Conservation (phyloP, 2,888 invertebrate genomes). For the Torymus aiolomorphi region DNA sequence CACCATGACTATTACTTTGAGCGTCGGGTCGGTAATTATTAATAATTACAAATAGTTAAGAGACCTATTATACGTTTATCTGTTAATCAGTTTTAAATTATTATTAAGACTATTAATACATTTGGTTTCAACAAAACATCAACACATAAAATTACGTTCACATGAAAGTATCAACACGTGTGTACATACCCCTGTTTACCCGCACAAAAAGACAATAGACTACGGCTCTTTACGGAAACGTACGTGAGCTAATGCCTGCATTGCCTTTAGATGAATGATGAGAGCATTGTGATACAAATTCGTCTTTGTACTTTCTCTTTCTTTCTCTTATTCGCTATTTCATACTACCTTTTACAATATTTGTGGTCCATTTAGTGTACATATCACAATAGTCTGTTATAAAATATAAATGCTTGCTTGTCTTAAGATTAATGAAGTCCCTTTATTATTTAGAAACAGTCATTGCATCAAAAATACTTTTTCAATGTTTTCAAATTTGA, state of each 20-base stretch:
- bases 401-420: conserved; percentile 33
- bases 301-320: conserved; percentile 24
- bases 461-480: conserved; percentile 56
- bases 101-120: conserved; percentile 22
- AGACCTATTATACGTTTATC: background rate
- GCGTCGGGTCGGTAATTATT: conserved; percentile 27
- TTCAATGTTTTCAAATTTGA: conserved; percentile 20
- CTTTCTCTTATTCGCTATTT: conserved; percentile 9
- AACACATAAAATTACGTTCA: conserved; percentile 4
- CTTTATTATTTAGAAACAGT: conserved; percentile 34
- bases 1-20: conserved; percentile 18
- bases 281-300: conserved; percentile 23
- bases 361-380: conserved; percentile 23
- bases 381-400: conserved; percentile 46
- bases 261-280: conserved; percentile 1
- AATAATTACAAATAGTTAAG: conserved; percentile 16
- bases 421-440: conserved; percentile 57
- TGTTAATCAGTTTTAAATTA: background rate
- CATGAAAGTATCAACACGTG: conserved; percentile 19
- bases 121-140: conserved; percentile 13
- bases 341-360: conserved; percentile 17
- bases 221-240: background rate
- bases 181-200: conserved; percentile 4
- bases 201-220: background rate
- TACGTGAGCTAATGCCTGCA: conserved; percentile 16